Evolutionary conservation across 2,113 vertebrate species (phyloP).

Genomic region (Lucifuga dentata): DNA sequence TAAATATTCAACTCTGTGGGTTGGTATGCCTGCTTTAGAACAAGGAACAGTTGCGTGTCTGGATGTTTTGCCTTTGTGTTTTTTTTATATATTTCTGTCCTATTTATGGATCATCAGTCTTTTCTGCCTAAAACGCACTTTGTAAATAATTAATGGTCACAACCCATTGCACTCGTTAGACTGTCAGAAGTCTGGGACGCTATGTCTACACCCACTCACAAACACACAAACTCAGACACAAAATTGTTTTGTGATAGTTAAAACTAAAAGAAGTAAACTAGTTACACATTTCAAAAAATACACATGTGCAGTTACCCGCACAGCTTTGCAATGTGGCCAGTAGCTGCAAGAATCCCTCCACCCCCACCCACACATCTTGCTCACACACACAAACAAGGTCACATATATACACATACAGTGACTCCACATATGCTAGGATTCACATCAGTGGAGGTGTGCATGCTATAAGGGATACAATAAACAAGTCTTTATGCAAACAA

Average conservation of each 20-base stretch:
- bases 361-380: no score
- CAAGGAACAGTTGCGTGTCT: slow-evolving; percentile 5
- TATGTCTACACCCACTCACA: slow-evolving; percentile 18
- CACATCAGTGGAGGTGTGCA: slow-evolving; percentile 44
- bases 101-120: slow-evolving; percentile 73
- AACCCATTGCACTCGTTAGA: slow-evolving; percentile 60
- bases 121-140: slow-evolving; percentile 63
- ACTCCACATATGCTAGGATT: slow-evolving; percentile 37
- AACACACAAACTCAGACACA: background rate
- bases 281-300: slow-evolving; percentile 9
- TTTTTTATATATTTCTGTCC: slow-evolving; percentile 53
- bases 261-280: slow-evolving; percentile 27
- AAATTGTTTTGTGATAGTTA: slow-evolving; percentile 30
- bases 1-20: background rate
- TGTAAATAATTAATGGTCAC: slow-evolving; percentile 76
- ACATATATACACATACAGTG: slow-evolving; percentile 20
- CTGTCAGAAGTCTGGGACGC: slow-evolving; percentile 58
- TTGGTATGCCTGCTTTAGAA: slow-evolving; percentile 1
- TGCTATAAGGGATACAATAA: slow-evolving; percentile 30
- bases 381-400: background rate
- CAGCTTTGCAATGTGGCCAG: no score
- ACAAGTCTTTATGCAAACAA: background rate
- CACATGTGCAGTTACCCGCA: no score
- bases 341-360: no score
- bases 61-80: slow-evolving; percentile 37